phyloP scores from a whole-genome alignment of 2,113 vertebrate species.

The Zosterops pallidus region DNA sequence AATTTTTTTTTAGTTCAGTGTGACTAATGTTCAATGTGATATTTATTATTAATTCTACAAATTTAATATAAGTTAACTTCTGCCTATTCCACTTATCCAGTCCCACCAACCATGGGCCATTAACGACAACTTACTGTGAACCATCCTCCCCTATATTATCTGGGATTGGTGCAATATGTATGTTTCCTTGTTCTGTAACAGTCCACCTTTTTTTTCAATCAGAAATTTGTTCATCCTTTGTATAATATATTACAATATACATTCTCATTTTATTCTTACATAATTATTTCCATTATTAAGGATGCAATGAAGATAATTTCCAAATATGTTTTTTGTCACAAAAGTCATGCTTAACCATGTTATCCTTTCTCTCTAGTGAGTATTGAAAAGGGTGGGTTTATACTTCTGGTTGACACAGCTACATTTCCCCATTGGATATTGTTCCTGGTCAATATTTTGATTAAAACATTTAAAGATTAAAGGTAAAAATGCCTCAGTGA shows the following conservation, averaged over 20 bases:
- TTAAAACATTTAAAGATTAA: background rate
- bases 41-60: background rate
- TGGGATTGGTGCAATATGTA: background rate
- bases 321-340: background rate
- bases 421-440: background rate
- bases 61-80: background rate
- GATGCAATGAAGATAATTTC: background rate
- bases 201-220: background rate
- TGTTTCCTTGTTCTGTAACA: background rate
- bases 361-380: background rate
- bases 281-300: background rate
- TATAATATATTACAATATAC: background rate
- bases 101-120: background rate
- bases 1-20: background rate
- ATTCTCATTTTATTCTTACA: background rate
- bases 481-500: background rate
- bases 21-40: background rate
- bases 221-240: background rate
- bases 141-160: background rate
- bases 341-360: background rate
- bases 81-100: background rate
- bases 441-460: background rate
- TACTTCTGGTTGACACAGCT: background rate
- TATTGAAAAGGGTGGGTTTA: background rate
- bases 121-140: background rate